A percentile compares a stretch with the other conserved stretches of the same genome.
Conservation (phyloP, 1,140 invertebrate genomes). For the Sinella curviseta region DNA sequence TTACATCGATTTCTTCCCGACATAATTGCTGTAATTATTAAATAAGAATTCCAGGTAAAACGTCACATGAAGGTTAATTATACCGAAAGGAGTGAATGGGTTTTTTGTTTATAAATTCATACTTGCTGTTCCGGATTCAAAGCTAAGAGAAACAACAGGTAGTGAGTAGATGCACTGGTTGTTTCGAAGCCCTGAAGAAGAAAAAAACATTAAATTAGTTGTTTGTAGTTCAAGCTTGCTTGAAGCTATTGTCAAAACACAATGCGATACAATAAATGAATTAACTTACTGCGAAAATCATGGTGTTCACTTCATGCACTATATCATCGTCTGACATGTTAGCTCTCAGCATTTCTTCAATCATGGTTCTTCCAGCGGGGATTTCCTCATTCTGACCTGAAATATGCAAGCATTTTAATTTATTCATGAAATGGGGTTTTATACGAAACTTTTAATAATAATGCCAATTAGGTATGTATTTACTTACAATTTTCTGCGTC, state of each 20-base stretch:
- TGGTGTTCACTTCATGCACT: not conserved
- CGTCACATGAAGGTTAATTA: not conserved
- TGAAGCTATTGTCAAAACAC: not conserved
- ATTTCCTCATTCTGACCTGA: not conserved
- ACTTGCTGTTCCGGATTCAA: not conserved
- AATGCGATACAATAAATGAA: not conserved
- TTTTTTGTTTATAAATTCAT: not conserved
- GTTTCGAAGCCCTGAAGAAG: conserved; percentile 2
- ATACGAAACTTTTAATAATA: not conserved
- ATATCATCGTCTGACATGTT: not conserved
- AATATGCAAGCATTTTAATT: no score
- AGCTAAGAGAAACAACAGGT: not conserved
- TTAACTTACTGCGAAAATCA: not conserved
- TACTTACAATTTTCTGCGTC: not conserved
- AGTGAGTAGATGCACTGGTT: not conserved
- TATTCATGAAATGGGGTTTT: not conserved
- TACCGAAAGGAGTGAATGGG: not conserved
- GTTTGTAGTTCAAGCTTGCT: not conserved
- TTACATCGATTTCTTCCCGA: not conserved
- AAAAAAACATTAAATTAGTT: not conserved
- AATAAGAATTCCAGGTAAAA: not conserved
- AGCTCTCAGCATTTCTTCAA: not conserved
- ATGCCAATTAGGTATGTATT: not conserved
- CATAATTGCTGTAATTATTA: not conserved
- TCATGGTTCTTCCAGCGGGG: not conserved